Evolutionary conservation across 2,888 invertebrate species (phyloP), one percentile per base, ranked within the genome.

Genomic region (Antitype chi): DNA sequence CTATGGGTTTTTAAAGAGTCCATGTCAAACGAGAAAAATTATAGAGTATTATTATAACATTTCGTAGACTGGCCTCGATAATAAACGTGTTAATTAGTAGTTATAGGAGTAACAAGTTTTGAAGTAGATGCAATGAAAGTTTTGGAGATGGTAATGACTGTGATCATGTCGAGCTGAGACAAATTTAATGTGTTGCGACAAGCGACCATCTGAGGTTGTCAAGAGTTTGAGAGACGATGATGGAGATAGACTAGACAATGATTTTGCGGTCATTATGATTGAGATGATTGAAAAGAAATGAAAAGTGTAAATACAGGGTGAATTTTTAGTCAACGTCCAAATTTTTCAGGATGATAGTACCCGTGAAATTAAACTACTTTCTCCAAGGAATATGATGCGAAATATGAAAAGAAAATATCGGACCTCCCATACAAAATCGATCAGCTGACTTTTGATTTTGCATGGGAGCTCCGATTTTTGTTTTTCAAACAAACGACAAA

Each of bases 1-100:
- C 70, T 68, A 71, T 76, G 47, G 52, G 64, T 76, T 83, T 82
- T 68, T 55, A 84, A 86, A 87, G 64, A 84, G 78, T 78, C 64
- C 78, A 73, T 64, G 74, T 91, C 90, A 90, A 89, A 89, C 76
- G 47, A 87, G 84, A 89, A 74, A 84, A 78, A 87, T 84, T 85
- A 87, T 86, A 87, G 87, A 81, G 83, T 87, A 89, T 92, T 75
- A 90, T 90, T 89, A 90, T 85, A 81, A 88, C 81, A 82, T 89
- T 90, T 89, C 74, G 74, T 89, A 87, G 84, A 85, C 87, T 83
- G 86, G 70, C 85, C 88, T 84, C 87, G 80, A 85, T 88, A 73
- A 2, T 49, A 76, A 71, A 78, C 63, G 87, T 78, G 82, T 85
- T 92, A 91, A 92, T 91, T 90, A 89, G 76, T 78, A 78, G 89